Evolutionary conservation across 2,888 invertebrate genomes (phyloP).

Genomic region (Agriotes lineatus): DNA sequence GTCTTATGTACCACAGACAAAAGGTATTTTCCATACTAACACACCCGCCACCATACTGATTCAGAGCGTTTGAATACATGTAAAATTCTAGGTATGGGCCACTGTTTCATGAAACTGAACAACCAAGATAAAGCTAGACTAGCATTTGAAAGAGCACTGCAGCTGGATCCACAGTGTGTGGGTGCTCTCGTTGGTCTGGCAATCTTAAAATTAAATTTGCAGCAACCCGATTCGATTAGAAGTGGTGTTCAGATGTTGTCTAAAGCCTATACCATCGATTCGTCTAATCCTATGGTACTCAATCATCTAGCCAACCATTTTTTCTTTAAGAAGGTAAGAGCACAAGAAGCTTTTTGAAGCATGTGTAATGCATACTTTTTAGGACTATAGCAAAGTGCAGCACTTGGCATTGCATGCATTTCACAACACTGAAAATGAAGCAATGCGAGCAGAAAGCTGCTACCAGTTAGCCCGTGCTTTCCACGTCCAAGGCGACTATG

Average conservation of each 20-base stretch:
- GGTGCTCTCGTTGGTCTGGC: constrained; percentile 97
- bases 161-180: constrained; percentile 93
- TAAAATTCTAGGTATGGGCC: constrained; percentile 86
- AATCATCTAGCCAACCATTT: constrained; percentile 99
- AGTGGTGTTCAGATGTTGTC: constrained; percentile 96
- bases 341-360: background rate
- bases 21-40: too few species aligned
- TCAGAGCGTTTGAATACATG: too few species aligned
- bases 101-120: constrained; percentile 96
- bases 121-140: constrained; percentile 96
- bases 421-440: constrained; percentile 98
- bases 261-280: constrained; percentile 96
- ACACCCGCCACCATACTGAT: too few species aligned
- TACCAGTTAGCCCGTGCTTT: constrained; percentile 97
- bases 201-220: constrained; percentile 92
- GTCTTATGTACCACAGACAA: background rate
- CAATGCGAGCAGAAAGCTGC: constrained; percentile 98
- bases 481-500: constrained; percentile 94
- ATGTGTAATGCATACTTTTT: constrained; percentile 45
- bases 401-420: constrained; percentile 97
- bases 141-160: constrained; percentile 95
- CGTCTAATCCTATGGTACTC: constrained; percentile 98
- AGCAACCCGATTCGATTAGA: constrained; percentile 92
- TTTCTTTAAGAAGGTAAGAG: constrained; percentile 94
- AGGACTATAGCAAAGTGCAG: constrained; percentile 96